Evolutionary conservation across 2,113 vertebrate species (phyloP).

Genomic region (Austrofundulus limnaeus): DNA sequence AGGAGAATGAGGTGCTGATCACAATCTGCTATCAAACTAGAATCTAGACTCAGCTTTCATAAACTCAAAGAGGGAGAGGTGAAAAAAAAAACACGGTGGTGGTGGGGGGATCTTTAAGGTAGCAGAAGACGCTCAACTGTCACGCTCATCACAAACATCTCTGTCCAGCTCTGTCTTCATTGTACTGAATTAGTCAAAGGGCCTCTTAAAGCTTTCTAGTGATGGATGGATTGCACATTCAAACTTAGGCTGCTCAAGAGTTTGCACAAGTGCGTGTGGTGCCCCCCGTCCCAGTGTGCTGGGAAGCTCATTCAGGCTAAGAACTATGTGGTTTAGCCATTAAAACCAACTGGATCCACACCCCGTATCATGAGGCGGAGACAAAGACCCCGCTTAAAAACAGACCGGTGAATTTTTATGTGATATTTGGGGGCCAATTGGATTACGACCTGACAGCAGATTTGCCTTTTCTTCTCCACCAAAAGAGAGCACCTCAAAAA

Average conservation of each 20-base stretch:
- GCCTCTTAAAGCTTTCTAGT: slow-evolving; percentile 56
- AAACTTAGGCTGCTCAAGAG: slow-evolving; percentile 34
- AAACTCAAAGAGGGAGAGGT: slow-evolving; percentile 46
- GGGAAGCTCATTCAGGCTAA: slow-evolving; percentile 62
- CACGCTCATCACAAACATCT: slow-evolving; percentile 64
- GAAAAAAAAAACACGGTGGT: slow-evolving; percentile 27
- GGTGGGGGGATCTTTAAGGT: slow-evolving; percentile 44
- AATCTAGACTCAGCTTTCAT: slow-evolving; percentile 73
- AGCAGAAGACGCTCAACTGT: slow-evolving; percentile 70
- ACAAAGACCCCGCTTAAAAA: slow-evolving; percentile 46
- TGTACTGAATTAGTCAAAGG: slow-evolving; percentile 70
- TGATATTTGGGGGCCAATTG: slow-evolving; percentile 66
- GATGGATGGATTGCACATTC: slow-evolving; percentile 67
- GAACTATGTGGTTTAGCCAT: slow-evolving; percentile 71
- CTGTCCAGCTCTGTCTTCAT: slow-evolving; percentile 69
- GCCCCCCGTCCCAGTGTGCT: slow-evolving; percentile 32
- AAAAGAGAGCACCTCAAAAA: slow-evolving; percentile 88
- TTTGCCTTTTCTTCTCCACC: slow-evolving; percentile 75
- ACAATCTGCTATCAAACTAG: slow-evolving; percentile 72
- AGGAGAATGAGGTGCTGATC: slow-evolving; percentile 69
- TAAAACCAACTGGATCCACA: slow-evolving; percentile 57
- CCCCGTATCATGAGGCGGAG: slow-evolving; percentile 50
- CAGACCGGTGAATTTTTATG: slow-evolving; percentile 63
- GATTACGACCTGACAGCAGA: slow-evolving; percentile 63
- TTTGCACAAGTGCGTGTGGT: slow-evolving; percentile 41